Evolutionary conservation across 2,113 vertebrate genomes (phyloP), one percentile per base, ranked within the genome.

Genomic region (Cyanoramphus novaezelandiae): DNA sequence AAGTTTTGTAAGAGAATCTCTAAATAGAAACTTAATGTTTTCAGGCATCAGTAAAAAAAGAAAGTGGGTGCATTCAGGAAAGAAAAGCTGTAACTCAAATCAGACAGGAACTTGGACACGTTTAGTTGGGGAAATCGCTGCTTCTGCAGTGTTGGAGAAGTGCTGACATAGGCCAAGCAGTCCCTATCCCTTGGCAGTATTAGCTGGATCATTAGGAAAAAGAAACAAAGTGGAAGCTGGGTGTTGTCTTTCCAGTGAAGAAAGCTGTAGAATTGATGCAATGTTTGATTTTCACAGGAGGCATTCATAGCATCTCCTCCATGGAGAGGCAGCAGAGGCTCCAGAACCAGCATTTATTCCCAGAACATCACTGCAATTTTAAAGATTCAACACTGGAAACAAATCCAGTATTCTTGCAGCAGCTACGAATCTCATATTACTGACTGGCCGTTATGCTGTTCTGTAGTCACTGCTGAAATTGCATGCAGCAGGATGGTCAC

Each of bases 201-300:
- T 84, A 87, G 47, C 65, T 82, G 84, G 52, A 91, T 93, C 86
- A 84, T 95, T 84, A 96, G 83, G 91, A 82, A 93, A 95, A 95
- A 95, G 86, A 95, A 96, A 93, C 91, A 86, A 88, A 95, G 94
- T 87, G 74, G 93, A 92, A 93, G 91, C 86, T 79, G 93, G 86
- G 93, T 96, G 94, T 95, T 95, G 89, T 44, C 91, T 89, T 92
- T 82, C 74, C 71, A 95, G 93, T 92, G 94, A 95, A 79, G 94
- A 93, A 96, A 97, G 91, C 91, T 95, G 86, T 92, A 95, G 89
- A 93, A 93, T 72, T 92, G 91, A 95, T 94, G 96, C 35, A 72
- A 86, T 65, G 53, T 77, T 97, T 92, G 92, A 92, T 80, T 94
- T 94, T 67, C 52, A 86, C 72, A 80, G 60, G 76, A 93, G 88